Evolutionary conservation across 35 echinoderm and acorn worm species (phyloP).

Genomic region (Chiridota heheva): DNA sequence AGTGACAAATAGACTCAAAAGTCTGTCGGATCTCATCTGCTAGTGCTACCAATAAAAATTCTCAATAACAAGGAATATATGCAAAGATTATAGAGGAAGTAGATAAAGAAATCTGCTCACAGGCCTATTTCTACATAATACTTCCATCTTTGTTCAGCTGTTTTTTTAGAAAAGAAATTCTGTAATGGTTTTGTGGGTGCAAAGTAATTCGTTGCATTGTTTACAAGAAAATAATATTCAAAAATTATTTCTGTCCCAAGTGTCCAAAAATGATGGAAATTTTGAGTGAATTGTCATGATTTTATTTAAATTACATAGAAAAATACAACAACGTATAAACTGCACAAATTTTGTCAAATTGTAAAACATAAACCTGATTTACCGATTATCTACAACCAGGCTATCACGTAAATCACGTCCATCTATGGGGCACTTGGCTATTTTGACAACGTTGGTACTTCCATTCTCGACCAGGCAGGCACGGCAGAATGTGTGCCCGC

Average conservation of each 20-base stretch:
- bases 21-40: no score
- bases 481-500: slow-evolving; percentile 96
- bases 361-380: background rate
- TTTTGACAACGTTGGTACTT: slow-evolving; percentile 33
- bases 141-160: background rate
- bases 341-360: background rate
- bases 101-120: no score
- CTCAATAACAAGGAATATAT: no score
- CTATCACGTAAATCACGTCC: slow-evolving; percentile 50
- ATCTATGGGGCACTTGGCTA: slow-evolving; percentile 67
- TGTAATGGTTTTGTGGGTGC: background rate
- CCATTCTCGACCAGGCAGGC: slow-evolving; percentile 45
- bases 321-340: no score
- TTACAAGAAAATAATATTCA: background rate
- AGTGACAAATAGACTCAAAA: no score
- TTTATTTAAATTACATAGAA: background rate
- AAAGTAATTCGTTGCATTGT: background rate
- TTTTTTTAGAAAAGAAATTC: background rate
- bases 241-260: background rate
- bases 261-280: no score
- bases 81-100: no score
- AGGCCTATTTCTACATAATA: no score
- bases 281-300: background rate
- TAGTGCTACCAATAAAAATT: no score
- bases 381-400: slow-evolving; percentile 72